A percentile compares a stretch with the other conserved stretches of the same genome.
Conservation (phyloP, 2,888 invertebrate species). For the Agrotis puta region DNA sequence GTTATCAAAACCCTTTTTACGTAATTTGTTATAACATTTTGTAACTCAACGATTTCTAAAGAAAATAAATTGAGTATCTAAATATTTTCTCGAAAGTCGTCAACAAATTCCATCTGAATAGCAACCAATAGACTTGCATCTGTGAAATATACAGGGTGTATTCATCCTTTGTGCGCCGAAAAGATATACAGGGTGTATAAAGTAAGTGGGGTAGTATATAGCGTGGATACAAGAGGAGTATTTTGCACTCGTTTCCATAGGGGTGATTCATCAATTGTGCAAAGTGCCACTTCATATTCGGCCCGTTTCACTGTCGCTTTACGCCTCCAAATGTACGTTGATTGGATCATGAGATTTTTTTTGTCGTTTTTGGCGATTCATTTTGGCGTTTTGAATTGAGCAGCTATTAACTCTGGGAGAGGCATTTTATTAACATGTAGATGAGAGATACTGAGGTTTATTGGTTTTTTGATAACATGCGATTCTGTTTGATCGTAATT, state of each 20-base stretch:
- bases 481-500: conserved; percentile 25
- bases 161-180: conserved; percentile 52
- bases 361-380: conserved; percentile 66
- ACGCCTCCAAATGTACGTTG: conserved; percentile 77
- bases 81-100: conserved; percentile 3
- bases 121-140: conserved; percentile 25
- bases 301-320: conserved; percentile 82
- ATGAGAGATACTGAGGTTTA: conserved; percentile 43
- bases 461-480: conserved; percentile 29
- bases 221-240: conserved; percentile 34
- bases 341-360: conserved; percentile 77
- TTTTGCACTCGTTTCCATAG: conserved; percentile 63
- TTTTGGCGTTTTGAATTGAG: conserved; percentile 54
- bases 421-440: conserved; percentile 53
- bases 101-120: conserved; percentile 34
- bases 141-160: conserved; percentile 43
- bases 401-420: conserved; percentile 59
- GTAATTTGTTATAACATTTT: not conserved
- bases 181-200: conserved; percentile 43
- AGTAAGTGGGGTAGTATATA: conserved; percentile 49
- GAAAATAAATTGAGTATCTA: not conserved
- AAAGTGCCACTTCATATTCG: conserved; percentile 87
- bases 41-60: not conserved
- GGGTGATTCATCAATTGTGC: conserved; percentile 87
- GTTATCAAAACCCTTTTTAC: not conserved